Percentiles rank a stretch among this genome's conserved stretches.
Conservation (phyloP, 2,888 invertebrate species). For the Baronia brevicornis region DNA sequence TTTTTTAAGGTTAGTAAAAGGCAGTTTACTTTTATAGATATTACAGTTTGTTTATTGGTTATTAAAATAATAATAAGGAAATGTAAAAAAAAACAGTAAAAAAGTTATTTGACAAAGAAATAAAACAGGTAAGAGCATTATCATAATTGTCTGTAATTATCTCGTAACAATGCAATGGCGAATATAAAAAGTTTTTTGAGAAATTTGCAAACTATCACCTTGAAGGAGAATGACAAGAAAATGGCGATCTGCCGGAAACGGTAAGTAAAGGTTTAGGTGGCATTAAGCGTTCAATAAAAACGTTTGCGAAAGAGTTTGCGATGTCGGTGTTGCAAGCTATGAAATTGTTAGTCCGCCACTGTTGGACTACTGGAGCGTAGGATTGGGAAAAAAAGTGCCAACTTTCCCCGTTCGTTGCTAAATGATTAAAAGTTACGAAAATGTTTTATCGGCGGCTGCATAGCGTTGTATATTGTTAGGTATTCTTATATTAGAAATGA, state of each 20-base stretch:
- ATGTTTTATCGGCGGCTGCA: constrained; percentile 20
- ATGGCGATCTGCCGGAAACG: constrained; percentile 35
- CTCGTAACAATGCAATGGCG: no score
- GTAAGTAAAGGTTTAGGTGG: constrained; percentile 28
- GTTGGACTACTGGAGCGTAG: constrained; percentile 67
- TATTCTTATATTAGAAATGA: constrained; percentile 3
- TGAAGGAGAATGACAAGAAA: constrained; percentile 6
- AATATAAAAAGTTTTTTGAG: no score
- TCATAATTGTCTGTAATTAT: no score
- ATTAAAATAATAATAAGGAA: no score
- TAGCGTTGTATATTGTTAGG: constrained; percentile 4
- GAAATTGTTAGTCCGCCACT: constrained; percentile 58
- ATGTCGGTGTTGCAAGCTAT: constrained; percentile 56
- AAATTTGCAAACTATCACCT: no score
- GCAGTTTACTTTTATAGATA: no score
- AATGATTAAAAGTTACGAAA: constrained; percentile 59
- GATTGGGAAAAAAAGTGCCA: constrained; percentile 64
- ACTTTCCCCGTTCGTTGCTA: constrained; percentile 56
- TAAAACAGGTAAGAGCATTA: no score
- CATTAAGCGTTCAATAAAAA: constrained; percentile 19
- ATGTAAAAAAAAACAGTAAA: no score
- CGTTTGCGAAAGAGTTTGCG: constrained; percentile 55
- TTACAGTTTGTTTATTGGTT: no score
- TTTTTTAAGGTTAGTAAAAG: no score
- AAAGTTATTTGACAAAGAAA: no score